phyloP scores from a whole-genome alignment of 2,797 vertebrate genomes.

The Capromys pilorides region DNA sequence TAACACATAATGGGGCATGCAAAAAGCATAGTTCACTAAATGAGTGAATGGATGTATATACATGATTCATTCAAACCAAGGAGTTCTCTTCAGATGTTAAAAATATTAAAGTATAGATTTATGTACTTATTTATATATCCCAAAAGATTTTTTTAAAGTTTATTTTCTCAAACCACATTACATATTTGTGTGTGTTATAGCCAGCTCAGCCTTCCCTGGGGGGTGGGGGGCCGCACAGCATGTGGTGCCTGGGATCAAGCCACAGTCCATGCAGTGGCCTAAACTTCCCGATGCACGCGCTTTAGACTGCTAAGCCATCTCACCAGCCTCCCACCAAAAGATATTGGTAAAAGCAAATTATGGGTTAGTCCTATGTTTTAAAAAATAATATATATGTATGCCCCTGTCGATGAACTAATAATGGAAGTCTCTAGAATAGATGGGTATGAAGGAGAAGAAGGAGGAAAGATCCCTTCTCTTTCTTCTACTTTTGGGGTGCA shows the following conservation, averaged over 20 bases:
- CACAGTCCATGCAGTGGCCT: no score
- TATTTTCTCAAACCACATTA: no score
- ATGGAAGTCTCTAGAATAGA: neutral
- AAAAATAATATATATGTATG: neutral
- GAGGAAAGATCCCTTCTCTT: neutral
- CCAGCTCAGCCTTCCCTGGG: no score
- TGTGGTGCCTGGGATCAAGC: no score
- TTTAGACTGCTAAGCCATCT: no score
- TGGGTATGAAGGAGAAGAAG: neutral
- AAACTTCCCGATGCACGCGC: no score
- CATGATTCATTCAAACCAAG: neutral
- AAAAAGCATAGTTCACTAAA: constrained; percentile 19
- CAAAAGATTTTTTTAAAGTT: no score
- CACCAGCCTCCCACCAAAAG: no score
- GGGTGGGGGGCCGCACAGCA: no score
- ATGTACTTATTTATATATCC: neutral
- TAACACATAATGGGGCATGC: neutral
- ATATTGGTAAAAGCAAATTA: neutral
- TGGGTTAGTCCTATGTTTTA: neutral
- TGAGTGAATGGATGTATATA: neutral
- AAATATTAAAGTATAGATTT: neutral
- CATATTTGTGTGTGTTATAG: no score
- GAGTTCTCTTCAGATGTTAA: neutral
- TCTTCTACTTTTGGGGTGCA: neutral
- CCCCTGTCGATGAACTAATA: neutral